A percentile compares a stretch with the other conserved stretches of the same genome.
phyloP scores from a whole-genome alignment of 2,888 invertebrate genomes.

The Callyntrura guangdongensis region DNA sequence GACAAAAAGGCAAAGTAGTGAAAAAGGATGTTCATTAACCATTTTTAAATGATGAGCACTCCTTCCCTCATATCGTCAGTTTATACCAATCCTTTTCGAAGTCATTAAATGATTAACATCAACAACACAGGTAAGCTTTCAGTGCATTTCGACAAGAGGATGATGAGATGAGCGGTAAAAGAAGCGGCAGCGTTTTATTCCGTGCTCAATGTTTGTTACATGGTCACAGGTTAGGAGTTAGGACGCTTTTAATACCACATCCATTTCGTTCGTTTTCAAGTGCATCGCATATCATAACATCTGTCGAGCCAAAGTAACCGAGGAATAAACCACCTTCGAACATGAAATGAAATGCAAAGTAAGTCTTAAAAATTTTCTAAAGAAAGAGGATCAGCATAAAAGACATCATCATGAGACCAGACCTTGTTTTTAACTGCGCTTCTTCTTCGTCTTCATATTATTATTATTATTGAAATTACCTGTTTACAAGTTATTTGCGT shows the following conservation, averaged over 20 bases:
- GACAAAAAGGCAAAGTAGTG: not conserved
- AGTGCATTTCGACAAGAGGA: not conserved
- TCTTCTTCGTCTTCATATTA: not conserved
- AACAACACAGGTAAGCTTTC: conserved; percentile 33
- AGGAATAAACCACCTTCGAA: conserved; percentile 36
- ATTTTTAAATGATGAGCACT: conserved; percentile 37
- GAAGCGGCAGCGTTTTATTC: not conserved
- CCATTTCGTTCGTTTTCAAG: not conserved
- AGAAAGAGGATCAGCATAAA: not conserved
- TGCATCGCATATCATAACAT: conserved; percentile 14
- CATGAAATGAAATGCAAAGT: conserved; percentile 44
- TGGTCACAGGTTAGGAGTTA: conserved; percentile 78
- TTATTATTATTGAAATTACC: conserved; percentile 30
- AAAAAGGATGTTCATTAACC: conserved; percentile 26
- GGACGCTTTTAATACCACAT: conserved; percentile 44
- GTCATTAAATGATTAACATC: conserved; percentile 62
- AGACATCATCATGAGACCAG: conserved; percentile 21
- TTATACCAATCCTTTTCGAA: conserved; percentile 9
- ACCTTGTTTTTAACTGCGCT: conserved; percentile 53
- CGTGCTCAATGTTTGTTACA: conserved; percentile 53
- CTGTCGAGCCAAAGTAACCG: not conserved
- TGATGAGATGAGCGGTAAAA: conserved; percentile 1
- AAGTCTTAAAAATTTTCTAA: not conserved
- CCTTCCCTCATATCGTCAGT: conserved; percentile 8
- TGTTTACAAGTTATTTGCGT: conserved; percentile 38